These are phyloP conservation scores for Melinaea menophilus DNA, from an alignment of 2,888 invertebrate genomes.

Conservation along the genomic window DNA sequence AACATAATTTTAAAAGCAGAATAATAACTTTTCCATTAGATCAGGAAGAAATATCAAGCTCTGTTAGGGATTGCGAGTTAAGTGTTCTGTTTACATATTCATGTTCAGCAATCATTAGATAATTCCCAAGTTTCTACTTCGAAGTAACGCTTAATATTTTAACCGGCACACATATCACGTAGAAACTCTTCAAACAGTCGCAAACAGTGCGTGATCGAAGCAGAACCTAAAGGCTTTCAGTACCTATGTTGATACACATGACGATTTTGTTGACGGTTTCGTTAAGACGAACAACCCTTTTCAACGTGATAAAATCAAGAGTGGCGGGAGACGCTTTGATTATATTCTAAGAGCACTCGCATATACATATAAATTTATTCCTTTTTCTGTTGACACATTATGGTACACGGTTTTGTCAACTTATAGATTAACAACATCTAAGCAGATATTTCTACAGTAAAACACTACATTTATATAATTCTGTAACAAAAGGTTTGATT, in stretches of 20 bases:
- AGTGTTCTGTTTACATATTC: conserved; percentile 4
- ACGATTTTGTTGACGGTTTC: conserved; percentile 7
- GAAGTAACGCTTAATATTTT: conserved; percentile 40
- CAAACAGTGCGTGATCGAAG: conserved; percentile 58
- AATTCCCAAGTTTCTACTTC: background rate
- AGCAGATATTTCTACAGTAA: too few relatives aligned
- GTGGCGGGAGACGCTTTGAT: background rate
- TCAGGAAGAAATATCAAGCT: background rate
- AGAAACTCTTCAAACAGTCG: conserved; percentile 39
- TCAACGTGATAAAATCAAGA: background rate
- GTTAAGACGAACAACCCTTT: background rate
- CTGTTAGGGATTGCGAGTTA: background rate
- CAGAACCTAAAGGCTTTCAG: conserved; percentile 37
- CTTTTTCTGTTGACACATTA: too few relatives aligned
- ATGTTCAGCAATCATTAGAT: background rate
- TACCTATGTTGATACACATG: conserved; percentile 22
- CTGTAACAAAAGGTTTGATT: background rate
- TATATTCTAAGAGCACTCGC: too few relatives aligned
- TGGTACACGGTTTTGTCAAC: too few relatives aligned
- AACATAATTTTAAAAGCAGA: too few relatives aligned
- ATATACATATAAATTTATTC: too few relatives aligned
- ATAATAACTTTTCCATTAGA: background rate
- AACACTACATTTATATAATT: background rate
- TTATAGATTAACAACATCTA: too few relatives aligned
- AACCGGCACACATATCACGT: conserved; percentile 37